These are phyloP conservation scores for Sapajus apella DNA, from an alignment of 2,113 vertebrate species.

Conservation along the genomic window DNA sequence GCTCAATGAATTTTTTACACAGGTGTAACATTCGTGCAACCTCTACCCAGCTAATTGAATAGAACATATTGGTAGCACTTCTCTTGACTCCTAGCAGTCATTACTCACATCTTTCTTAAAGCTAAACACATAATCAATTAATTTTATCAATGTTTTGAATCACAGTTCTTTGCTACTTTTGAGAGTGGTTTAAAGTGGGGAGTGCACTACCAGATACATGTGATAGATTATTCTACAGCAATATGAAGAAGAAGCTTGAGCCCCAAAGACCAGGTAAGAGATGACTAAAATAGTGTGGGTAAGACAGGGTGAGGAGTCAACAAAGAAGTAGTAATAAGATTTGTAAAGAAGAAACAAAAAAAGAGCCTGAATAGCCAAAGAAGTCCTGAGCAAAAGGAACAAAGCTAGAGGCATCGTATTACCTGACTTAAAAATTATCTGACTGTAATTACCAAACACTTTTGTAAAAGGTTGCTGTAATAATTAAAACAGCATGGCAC, in stretches of 20 bases:
- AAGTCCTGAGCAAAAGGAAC: neutral
- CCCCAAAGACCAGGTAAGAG: neutral
- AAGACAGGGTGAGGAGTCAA: neutral
- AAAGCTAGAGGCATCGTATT: neutral
- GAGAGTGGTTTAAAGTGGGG: neutral
- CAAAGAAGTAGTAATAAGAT: too few species aligned
- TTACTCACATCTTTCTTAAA: neutral
- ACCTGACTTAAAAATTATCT: neutral
- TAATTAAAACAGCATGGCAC: neutral
- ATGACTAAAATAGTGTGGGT: neutral
- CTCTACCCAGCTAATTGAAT: neutral
- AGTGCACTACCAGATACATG: neutral
- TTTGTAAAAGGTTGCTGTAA: neutral
- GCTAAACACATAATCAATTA: neutral
- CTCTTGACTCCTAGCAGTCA: neutral
- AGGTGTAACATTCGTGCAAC: neutral
- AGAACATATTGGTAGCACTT: neutral
- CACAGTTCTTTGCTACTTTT: neutral
- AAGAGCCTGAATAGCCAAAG: neutral
- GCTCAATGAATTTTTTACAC: neutral
- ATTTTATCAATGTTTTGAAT: neutral
- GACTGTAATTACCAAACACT: too few species aligned
- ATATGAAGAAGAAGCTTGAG: neutral
- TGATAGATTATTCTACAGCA: neutral
- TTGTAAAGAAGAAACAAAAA: neutral